Percentiles rank a stretch among this genome's conserved stretches.
phyloP scores from a whole-genome alignment of 2,888 invertebrate species.

The Ophion ellenae region DNA sequence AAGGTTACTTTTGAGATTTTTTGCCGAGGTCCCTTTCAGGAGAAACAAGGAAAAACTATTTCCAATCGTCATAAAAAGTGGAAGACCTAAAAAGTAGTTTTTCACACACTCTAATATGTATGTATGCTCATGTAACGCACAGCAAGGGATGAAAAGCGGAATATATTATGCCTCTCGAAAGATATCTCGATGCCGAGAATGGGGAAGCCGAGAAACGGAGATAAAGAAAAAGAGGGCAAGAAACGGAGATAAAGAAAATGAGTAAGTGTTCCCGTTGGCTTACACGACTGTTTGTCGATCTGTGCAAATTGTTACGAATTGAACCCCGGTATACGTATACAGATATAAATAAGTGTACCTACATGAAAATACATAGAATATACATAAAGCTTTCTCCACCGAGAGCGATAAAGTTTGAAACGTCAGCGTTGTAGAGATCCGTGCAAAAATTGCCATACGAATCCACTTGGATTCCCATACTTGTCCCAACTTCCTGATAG shows the following conservation, averaged over 20 bases:
- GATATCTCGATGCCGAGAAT: not conserved
- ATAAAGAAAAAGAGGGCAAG: not conserved
- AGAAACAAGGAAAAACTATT: not conserved
- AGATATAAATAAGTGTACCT: not conserved
- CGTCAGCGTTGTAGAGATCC: not conserved
- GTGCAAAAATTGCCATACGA: no score
- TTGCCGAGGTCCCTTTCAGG: not conserved
- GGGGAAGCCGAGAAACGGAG: not conserved
- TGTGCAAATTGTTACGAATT: conserved; percentile 26
- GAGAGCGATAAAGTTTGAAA: conserved; percentile 1
- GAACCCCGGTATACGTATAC: not conserved
- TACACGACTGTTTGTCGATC: conserved; percentile 21
- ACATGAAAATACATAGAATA: not conserved
- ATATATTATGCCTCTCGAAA: not conserved
- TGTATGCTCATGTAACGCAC: no score
- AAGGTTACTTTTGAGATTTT: not conserved
- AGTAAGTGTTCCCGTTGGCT: not conserved
- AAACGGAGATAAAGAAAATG: not conserved
- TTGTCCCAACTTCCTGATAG: no score
- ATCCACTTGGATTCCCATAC: no score
- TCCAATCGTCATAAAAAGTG: not conserved
- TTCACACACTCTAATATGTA: no score
- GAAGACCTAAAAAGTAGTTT: not conserved
- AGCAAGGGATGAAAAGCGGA: not conserved
- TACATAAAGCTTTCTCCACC: not conserved